These are phyloP conservation scores for Periophthalmodon schlosseri DNA, from an alignment of 2,113 vertebrate genomes.

Conservation along the genomic window DNA sequence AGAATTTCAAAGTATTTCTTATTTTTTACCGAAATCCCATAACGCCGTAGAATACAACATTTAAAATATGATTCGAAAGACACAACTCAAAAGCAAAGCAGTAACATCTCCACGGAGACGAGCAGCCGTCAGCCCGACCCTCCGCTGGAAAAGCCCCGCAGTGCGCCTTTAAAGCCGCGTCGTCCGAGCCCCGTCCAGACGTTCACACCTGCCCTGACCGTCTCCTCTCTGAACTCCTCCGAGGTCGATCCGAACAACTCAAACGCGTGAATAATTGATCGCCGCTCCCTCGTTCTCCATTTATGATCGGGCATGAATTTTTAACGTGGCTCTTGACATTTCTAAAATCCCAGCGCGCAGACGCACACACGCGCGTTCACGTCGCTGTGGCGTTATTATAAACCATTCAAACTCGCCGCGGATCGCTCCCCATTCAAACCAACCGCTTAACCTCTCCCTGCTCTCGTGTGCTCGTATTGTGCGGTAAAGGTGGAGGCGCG, in stretches of 20 bases:
- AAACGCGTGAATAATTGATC: conserved; percentile 75
- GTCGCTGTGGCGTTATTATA: conserved; percentile 15
- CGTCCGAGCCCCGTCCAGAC: neutral
- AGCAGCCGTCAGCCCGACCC: too few relatives aligned
- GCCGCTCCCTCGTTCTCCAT: conserved; percentile 51
- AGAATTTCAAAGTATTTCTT: too few relatives aligned
- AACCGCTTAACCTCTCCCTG: conserved; percentile 68
- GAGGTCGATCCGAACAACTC: conserved; percentile 64
- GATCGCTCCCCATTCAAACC: conserved; percentile 70
- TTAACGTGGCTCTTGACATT: conserved; percentile 78
- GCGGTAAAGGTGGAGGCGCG: conserved; percentile 38
- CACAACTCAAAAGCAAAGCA: too few relatives aligned
- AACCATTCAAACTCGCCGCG: neutral
- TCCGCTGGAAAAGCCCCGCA: too few relatives aligned
- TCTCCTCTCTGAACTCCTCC: conserved; percentile 34
- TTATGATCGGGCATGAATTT: conserved; percentile 80
- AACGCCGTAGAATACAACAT: too few relatives aligned
- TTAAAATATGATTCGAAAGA: too few relatives aligned
- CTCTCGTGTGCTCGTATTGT: conserved; percentile 68
- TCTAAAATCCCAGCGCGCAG: conserved; percentile 46
- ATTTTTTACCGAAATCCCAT: too few relatives aligned
- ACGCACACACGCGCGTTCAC: neutral
- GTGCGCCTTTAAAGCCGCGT: neutral
- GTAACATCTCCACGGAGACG: too few relatives aligned
- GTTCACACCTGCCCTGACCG: conserved; percentile 32